Evolutionary conservation across 2,113 vertebrate genomes (phyloP), one percentile per base, ranked within the genome.

Genomic region (Chloroceryle aenea): DNA sequence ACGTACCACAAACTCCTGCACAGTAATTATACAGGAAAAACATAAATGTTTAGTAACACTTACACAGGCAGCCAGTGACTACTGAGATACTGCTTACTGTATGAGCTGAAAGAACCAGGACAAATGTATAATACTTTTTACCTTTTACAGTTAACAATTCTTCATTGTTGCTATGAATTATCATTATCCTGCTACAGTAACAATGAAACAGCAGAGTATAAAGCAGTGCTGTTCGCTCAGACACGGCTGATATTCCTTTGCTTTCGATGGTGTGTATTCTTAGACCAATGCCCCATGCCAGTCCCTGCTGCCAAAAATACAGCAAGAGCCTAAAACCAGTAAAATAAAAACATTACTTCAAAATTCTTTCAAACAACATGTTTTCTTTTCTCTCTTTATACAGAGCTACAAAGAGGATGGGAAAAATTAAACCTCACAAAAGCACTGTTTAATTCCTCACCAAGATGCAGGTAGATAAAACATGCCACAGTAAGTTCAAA

Each of bases 271-370:
- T 91, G 86, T 89, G 52, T 97, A 92, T 93, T 95, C 95, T 95
- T 95, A 95, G 58, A 92, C 53, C 52, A 64, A 38, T 45, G 69
- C 81, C 92, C 61, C 78, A 81, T 61, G 91, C 87, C 95, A 96
- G 75, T 85, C 83, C 63, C 95, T 93, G 64, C 23, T 93, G 85
- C 76, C 95, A 95, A 83, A 95, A 95, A 95, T 96, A 96, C 71
- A 91, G 94, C 91, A 95, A 84, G 96, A 85, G 85, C 87, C 95
- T 92, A 95, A 93, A 93, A 94, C 81, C 84, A 83, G 79, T 81
- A 80, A 94, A 96, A 93, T 23, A 91, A 91, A 98, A 97, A 97
- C 85, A 95, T 91, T 67, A 71, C 81, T 96, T 95, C 84, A 90
- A 89, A 89, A 93, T 94, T 92, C 72, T 93, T 96, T 94, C 87